A percentile compares a stretch with the other conserved stretches of the same genome.
Conservation (phyloP, 2,797 vertebrate genomes). For the Sarcophilus harrisii region DNA sequence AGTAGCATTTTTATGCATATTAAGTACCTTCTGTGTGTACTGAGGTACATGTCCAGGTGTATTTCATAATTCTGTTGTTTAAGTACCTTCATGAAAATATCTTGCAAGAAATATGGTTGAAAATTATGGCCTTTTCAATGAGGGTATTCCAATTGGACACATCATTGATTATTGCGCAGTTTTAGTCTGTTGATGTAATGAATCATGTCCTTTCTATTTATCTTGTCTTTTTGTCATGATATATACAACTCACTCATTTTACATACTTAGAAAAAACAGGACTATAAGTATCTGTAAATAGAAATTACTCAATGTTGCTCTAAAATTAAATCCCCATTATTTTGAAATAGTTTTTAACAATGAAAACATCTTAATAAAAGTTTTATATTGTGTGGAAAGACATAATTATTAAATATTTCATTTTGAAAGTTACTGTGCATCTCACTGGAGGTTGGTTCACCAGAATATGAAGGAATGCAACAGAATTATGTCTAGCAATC, state of each 20-base stretch:
- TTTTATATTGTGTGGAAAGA: not conserved
- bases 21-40: not conserved
- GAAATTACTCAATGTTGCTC: not conserved
- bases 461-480: not conserved
- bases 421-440: not conserved
- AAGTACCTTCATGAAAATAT: not conserved
- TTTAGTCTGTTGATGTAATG: not conserved
- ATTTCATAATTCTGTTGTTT: not conserved
- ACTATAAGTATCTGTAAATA: not conserved
- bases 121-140: not conserved
- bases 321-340: not conserved
- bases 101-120: not conserved
- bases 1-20: not conserved
- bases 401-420: not conserved
- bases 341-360: not conserved
- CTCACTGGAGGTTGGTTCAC: not conserved
- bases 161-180: not conserved
- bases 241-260: not conserved
- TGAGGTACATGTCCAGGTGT: not conserved
- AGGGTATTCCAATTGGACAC: not conserved
- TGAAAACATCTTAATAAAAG: not conserved
- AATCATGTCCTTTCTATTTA: not conserved
- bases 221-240: not conserved
- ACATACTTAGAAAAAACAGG: not conserved
- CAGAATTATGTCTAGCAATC: not conserved